Evolutionary conservation across 2,113 vertebrate genomes (phyloP), one percentile per base, ranked within the genome.

Genomic region (Hippopotamus amphibius): DNA sequence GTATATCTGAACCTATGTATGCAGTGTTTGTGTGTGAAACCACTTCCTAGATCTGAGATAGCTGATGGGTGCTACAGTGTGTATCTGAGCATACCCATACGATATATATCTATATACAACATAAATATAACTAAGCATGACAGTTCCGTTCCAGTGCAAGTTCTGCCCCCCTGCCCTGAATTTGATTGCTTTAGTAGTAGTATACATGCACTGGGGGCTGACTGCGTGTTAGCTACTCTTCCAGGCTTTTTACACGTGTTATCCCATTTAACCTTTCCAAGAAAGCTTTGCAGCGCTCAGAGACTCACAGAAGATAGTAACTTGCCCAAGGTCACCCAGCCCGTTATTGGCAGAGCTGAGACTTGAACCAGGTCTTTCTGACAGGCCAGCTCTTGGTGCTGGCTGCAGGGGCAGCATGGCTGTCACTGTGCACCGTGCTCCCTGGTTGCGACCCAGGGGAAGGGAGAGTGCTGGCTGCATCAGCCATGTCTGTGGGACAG

Each of bases 51-150:
- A 37, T 37, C 37, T 37, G 37, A 37, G 37, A 19, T 37, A 86
- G 84, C 65, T 26, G 84, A 61, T 46, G 79, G 14, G 15, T 1
- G 37, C 72, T 14, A 2, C 7, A 24, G 22, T 8, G 12, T 57
- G 19, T 2, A 5, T 6, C 46, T 26, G 84, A 16, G 11, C 15
- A 61, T 8, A 68, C 19, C 76, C 10, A 2, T 46, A 1, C 43
- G 1, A 3, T 30, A 10, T 1, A 11, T 7, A 1, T 17, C 17
- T 50, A 1, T 14, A 17, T 17, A 30, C 16, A 0, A 19, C 7
- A 61, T 57, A 57, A 57, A 57, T n/a, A 8, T 61, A 41, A 43
- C 66, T 15, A n/a, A 21, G 37, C 13, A 1, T 3, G 2, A 16
- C 30, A 21, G 8, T 37, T 43, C 8, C 30, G 41, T 68, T 66